Percentiles rank a stretch among this genome's conserved stretches.
phyloP scores from a whole-genome alignment of 2,113 vertebrate genomes.

The Otocyon megalotis region DNA sequence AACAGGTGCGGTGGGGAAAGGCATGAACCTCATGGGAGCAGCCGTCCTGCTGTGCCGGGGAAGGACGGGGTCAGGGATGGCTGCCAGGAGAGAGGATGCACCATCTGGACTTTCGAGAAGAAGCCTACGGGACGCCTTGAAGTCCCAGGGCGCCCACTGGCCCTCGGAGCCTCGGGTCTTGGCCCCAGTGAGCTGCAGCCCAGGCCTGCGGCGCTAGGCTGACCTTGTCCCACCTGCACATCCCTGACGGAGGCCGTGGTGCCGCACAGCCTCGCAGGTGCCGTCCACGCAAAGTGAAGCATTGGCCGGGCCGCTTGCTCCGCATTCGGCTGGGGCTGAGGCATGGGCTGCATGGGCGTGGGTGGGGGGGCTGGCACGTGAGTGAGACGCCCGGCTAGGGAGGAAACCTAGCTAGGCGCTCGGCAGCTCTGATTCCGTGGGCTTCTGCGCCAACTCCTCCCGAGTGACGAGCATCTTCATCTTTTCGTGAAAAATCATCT shows the following conservation, averaged over 20 bases:
- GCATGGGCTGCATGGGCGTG: accelerated
- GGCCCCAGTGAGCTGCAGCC: neutral
- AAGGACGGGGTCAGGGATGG: neutral
- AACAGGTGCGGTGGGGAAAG: accelerated
- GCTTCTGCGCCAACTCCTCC: neutral
- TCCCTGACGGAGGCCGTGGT: neutral
- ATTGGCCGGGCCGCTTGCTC: neutral
- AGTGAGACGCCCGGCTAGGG: accelerated
- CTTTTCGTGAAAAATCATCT: slow-evolving; percentile 59
- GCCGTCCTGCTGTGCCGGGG: neutral
- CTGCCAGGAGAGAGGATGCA: neutral
- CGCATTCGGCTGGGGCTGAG: neutral
- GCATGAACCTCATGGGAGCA: neutral
- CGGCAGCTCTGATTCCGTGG: neutral
- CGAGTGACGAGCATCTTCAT: slow-evolving; percentile 14
- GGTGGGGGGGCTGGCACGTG: accelerated
- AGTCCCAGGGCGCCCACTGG: neutral
- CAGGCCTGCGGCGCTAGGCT: neutral
- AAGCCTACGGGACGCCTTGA: accelerated
- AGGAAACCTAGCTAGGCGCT: neutral
- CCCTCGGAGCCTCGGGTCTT: neutral
- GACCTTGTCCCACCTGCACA: neutral
- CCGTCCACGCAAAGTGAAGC: neutral
- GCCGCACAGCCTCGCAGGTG: neutral
- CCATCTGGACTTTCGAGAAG: neutral